Evolutionary conservation across 2,113 vertebrate genomes (phyloP), one percentile per base, ranked within the genome.

Genomic region (Varanus komodoensis): DNA sequence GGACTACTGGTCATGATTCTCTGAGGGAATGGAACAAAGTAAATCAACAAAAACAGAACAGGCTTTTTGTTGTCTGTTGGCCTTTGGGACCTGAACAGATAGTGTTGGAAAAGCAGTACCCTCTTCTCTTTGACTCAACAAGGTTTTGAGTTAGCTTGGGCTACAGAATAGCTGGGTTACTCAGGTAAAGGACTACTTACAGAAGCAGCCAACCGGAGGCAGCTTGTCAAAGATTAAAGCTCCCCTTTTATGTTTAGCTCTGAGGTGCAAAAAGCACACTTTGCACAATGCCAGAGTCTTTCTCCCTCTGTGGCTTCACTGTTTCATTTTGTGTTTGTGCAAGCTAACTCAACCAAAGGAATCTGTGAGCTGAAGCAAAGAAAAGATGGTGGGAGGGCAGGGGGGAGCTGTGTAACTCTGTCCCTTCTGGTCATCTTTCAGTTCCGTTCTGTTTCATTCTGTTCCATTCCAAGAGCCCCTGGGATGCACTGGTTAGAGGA

Each of bases 61-160:
- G 80, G n/a, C 34, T 77, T 38, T 78, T 77, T 84, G 71, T 67
- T 84, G 50, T 29, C 48, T n/a, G n/a, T 29, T 89, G 88, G 73
- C 29, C 68, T 38, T 67, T 78, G 71, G 81, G 34, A 38, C 3
- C 12, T 74, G 69, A 61, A 75, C 79, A 23, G 77, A 21, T 83
- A 57, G 27, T 19, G 19, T 3, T 67, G 54, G 73, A n/a, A 68
- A 78, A 77, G 32, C 29, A 50, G 77, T 61, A 50, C 15, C 5
- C 27, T 48, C 7, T 9, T 12, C 12, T 44, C 32, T 73, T 88
- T 73, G 32, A 85, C 69, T 54, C n/a, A 89, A n/a, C 61, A 79
- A 32, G 32, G 34, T 68, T 79, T 8, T 32, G 82, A 79, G 32
- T 9, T 48, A 38, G 23, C 68, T 85, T 54, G 73, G 25, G 64